A percentile compares a stretch with the other conserved stretches of the same genome.
Evolutionary conservation across 92 coral and sea anemone genomes (phyloP).

Genomic region (Porites cylindrica): DNA sequence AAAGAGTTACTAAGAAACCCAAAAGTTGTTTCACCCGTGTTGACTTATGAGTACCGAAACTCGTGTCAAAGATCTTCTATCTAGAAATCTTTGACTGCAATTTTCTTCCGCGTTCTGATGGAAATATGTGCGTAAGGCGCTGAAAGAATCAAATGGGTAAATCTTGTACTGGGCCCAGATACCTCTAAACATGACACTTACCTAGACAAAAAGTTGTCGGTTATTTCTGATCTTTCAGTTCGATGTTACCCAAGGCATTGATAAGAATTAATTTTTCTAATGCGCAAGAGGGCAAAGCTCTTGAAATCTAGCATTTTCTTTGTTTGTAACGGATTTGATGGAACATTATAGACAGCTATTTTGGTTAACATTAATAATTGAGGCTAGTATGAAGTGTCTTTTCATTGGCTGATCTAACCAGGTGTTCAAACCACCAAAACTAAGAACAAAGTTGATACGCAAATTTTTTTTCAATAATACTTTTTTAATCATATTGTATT

Average conservation of each 20-base stretch:
- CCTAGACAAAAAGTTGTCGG: background rate
- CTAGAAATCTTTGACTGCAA: no score
- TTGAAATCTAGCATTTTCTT: background rate
- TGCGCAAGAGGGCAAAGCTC: background rate
- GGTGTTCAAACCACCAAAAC: slow-evolving; percentile 27
- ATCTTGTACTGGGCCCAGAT: no score
- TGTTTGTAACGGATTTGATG: background rate
- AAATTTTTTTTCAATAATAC: background rate
- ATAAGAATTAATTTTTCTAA: background rate
- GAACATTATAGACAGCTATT: background rate
- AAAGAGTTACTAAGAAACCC: no score
- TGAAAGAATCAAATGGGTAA: background rate
- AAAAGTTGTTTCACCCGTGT: no score
- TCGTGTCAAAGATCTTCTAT: no score
- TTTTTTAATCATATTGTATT: background rate
- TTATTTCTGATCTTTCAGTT: background rate
- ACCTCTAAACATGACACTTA: background rate
- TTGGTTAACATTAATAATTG: background rate
- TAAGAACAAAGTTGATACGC: background rate
- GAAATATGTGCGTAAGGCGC: background rate
- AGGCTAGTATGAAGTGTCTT: background rate
- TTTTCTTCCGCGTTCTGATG: background rate
- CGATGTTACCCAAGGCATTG: background rate
- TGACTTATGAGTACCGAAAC: no score
- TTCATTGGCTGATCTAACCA: slow-evolving; percentile 2